These are phyloP conservation scores for Lanius ludovicianus DNA, from an alignment of 2,113 vertebrate species.

Conservation along the genomic window DNA sequence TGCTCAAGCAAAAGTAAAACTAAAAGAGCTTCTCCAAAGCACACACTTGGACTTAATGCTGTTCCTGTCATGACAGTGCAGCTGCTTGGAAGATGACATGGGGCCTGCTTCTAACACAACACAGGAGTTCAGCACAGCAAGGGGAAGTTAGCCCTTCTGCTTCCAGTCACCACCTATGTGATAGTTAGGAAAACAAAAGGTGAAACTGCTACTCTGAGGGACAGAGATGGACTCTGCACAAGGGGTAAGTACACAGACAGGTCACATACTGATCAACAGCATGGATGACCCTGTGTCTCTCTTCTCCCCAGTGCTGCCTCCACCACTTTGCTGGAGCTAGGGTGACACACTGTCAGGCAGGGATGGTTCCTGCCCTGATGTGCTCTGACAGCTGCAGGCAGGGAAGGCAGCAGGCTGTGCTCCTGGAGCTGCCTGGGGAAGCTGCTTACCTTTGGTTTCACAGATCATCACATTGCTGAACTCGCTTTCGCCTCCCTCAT, in stretches of 20 bases:
- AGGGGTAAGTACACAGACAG: background rate
- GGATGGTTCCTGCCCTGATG: background rate
- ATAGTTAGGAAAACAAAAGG: background rate
- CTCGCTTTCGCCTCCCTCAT: constrained; percentile 94
- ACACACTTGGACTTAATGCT: background rate
- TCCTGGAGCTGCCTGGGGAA: background rate
- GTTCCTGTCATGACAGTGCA: background rate
- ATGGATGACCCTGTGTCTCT: background rate
- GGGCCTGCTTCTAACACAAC: background rate
- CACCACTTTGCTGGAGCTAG: background rate
- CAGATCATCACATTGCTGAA: constrained; percentile 98
- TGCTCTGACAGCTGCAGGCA: background rate
- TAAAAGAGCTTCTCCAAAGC: background rate
- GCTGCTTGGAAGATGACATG: background rate
- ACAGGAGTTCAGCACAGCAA: background rate
- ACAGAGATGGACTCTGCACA: background rate
- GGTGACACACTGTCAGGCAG: rapidly evolving
- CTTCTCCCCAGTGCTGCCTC: background rate
- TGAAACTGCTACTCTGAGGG: background rate
- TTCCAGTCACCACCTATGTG: background rate
- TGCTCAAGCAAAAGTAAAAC: background rate
- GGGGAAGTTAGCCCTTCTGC: background rate
- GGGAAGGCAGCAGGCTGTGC: background rate
- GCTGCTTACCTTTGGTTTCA: constrained; percentile 89
- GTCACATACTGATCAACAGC: background rate